Conservation (phyloP, 2,113 vertebrate genomes). For the Hippocampus comes region DNA sequence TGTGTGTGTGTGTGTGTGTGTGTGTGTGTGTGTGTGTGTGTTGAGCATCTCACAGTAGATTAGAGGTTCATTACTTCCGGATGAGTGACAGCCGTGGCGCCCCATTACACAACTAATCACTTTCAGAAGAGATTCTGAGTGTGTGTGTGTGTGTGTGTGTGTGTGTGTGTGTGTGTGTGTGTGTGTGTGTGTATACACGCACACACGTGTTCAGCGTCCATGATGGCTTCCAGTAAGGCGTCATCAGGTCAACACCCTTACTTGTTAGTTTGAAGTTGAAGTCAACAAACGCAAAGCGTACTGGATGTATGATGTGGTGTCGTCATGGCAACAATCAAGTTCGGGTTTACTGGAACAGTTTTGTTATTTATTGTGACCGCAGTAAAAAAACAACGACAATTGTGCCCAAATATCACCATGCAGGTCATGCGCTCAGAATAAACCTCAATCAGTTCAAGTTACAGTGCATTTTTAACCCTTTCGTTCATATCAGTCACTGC, state of each 20-base stretch:
- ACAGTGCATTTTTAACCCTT: too few relatives aligned
- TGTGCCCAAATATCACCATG: background rate
- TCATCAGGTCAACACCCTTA: background rate
- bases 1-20: background rate
- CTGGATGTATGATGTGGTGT: background rate
- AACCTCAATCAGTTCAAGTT: background rate
- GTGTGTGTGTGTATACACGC: background rate
- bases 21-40: background rate
- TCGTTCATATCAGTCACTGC: too few relatives aligned
- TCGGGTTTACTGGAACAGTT: background rate
- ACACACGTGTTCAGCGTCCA: background rate
- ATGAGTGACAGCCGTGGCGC: background rate
- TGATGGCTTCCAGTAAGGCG: background rate
- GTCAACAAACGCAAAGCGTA: background rate
- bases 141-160: background rate
- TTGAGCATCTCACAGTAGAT: background rate
- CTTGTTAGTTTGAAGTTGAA: background rate
- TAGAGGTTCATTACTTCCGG: background rate
- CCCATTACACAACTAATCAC: background rate
- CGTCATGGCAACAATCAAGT: background rate
- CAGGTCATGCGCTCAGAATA: background rate
- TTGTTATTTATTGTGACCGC: background rate
- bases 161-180: background rate
- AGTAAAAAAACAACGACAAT: background rate
- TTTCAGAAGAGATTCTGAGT: background rate